These are phyloP conservation scores for Echinops telfairi DNA, from an alignment of 2,113 vertebrate species.

Conservation along the genomic window DNA sequence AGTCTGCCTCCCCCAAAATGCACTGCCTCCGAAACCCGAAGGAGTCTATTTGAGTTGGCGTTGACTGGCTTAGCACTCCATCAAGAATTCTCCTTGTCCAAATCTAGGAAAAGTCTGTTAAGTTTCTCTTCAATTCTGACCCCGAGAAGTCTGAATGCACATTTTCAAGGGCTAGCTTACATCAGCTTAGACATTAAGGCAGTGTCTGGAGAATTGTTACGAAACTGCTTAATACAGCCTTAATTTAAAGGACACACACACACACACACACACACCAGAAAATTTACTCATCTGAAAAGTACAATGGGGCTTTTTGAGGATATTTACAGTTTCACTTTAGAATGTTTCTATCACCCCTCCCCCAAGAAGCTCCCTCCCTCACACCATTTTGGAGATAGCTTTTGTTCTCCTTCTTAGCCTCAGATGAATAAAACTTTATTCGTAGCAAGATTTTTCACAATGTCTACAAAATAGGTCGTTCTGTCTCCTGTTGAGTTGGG, in stretches of 20 bases:
- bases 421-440: background rate
- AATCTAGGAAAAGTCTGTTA: background rate
- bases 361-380: background rate
- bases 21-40: too few relatives aligned
- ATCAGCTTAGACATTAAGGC: slow-evolving; percentile 38
- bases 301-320: slow-evolving; percentile 57
- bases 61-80: too few relatives aligned
- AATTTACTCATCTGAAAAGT: slow-evolving; percentile 24
- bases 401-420: background rate
- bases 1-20: too few relatives aligned
- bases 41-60: too few relatives aligned
- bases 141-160: too few relatives aligned
- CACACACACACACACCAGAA: background rate
- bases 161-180: background rate
- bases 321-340: slow-evolving; percentile 52
- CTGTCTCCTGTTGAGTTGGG: background rate
- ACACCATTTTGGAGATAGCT: background rate
- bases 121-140: background rate
- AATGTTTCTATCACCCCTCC: background rate
- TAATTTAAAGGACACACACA: slow-evolving; percentile 12
- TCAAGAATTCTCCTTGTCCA: background rate
- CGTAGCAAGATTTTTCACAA: background rate
- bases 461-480: background rate
- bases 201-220: background rate
- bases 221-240: slow-evolving; percentile 39